Conservation (phyloP, 64 coral and sea anemone genomes). For the Pocillopora damicornis region DNA sequence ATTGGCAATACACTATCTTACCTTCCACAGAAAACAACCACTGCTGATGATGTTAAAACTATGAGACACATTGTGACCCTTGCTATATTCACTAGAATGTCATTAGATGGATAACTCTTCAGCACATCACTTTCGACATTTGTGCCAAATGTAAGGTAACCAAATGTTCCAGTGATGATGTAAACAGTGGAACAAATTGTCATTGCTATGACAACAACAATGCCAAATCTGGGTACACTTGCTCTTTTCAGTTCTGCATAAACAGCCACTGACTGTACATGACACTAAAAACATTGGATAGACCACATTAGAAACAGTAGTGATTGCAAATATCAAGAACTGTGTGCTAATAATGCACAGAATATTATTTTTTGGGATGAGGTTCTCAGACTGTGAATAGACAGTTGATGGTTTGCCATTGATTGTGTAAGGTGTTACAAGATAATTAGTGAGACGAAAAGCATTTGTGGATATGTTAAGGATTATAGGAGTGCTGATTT, state of each 20-base stretch:
- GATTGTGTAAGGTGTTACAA: no score
- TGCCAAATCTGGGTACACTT: slow-evolving; percentile 64
- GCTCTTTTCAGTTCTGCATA: slow-evolving; percentile 78
- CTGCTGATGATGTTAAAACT: slow-evolving; percentile 61
- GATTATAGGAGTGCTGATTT: no score
- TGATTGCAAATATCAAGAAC: not conserved
- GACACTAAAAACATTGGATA: slow-evolving; percentile 34
- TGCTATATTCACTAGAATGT: slow-evolving; percentile 60
- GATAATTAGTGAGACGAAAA: no score
- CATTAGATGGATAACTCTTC: slow-evolving; percentile 55
- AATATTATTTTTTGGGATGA: no score
- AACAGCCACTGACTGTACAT: slow-evolving; percentile 71
- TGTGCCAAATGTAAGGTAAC: slow-evolving; percentile 74
- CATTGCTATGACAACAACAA: slow-evolving; percentile 75
- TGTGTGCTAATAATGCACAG: not conserved
- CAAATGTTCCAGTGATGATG: slow-evolving; percentile 68
- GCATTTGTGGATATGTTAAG: no score
- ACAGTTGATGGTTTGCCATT: no score
- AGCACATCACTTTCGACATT: slow-evolving; percentile 58
- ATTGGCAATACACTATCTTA: not conserved
- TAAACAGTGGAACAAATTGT: slow-evolving; percentile 62
- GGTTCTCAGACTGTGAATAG: no score
- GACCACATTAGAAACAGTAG: not conserved
- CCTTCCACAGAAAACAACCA: slow-evolving; percentile 81
- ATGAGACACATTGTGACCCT: slow-evolving; percentile 56